Evolutionary conservation across 2,888 invertebrate genomes (phyloP).

Genomic region (Lagria hirta): DNA sequence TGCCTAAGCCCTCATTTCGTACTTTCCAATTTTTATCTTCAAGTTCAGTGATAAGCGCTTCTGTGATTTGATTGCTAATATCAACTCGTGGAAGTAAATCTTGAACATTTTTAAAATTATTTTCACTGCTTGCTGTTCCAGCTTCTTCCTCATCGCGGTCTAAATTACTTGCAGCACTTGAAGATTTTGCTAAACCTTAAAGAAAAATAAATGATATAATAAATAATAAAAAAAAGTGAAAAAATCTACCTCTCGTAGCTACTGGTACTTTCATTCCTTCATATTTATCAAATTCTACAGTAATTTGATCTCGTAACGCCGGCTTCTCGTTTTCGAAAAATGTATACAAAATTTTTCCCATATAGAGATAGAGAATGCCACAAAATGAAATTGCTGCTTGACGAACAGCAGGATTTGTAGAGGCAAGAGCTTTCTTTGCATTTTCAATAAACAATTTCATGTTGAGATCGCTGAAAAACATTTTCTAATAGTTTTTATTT

Average conservation of each 20-base stretch:
- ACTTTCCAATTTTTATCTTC: constrained; percentile 94
- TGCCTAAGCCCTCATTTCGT: constrained; percentile 73
- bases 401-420: constrained; percentile 83
- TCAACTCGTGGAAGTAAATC: constrained; percentile 79
- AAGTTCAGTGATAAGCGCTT: constrained; percentile 75
- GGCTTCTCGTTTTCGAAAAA: constrained; percentile 89
- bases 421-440: constrained; percentile 79
- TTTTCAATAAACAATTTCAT: constrained; percentile 73
- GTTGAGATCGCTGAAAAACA: constrained; percentile 57
- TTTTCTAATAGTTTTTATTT: constrained; percentile 4
- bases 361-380: constrained; percentile 78
- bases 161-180: constrained; percentile 58
- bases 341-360: constrained; percentile 72
- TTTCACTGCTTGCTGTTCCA: constrained; percentile 47
- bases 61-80: constrained; percentile 80
- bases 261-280: constrained; percentile 73
- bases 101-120: constrained; percentile 58
- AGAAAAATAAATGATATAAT: constrained; percentile 2
- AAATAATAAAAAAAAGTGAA: constrained; percentile 16
- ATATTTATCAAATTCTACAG: constrained; percentile 82
- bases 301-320: constrained; percentile 79
- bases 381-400: constrained; percentile 73
- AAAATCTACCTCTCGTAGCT: constrained; percentile 66
- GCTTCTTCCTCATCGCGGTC: constrained; percentile 48
- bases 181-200: constrained; percentile 52